Evolutionary conservation across 64 coral and sea anemone species (phyloP).

Genomic region (Catalaphyllia jardinei): DNA sequence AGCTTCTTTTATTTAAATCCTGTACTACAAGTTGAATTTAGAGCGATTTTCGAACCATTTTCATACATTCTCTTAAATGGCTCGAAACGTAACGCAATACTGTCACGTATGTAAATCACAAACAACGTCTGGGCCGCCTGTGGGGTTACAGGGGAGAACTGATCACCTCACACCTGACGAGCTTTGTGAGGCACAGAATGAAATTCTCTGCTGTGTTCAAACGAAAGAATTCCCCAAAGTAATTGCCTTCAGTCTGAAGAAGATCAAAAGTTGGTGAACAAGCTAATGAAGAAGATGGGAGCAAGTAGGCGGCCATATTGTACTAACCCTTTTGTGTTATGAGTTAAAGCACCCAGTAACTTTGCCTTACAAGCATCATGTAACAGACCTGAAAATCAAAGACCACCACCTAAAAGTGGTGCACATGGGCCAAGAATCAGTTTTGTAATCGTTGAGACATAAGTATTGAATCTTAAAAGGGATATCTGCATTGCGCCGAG

Average conservation of each 20-base stretch:
- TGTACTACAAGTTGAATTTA: no score
- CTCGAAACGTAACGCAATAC: no score
- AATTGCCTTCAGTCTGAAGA: no score
- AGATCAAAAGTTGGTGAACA: no score
- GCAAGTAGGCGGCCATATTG: conserved; percentile 27
- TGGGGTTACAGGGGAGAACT: background rate
- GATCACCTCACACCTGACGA: background rate
- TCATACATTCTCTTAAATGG: no score
- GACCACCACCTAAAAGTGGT: conserved; percentile 37
- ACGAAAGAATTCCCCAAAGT: background rate
- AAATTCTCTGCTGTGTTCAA: conserved; percentile 38
- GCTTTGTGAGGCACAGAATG: conserved; percentile 30
- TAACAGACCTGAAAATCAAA: conserved; percentile 51
- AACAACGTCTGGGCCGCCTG: no score
- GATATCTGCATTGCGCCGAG: conserved; percentile 9
- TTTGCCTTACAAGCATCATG: conserved; percentile 51
- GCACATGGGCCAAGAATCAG: conserved; percentile 46
- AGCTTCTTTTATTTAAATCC: no score
- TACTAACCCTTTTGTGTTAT: background rate
- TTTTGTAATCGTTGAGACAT: conserved; percentile 32
- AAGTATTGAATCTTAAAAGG: conserved; percentile 56
- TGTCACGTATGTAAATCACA: no score
- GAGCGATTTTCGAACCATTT: no score
- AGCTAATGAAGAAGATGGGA: background rate
- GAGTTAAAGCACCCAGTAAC: conserved; percentile 37